Evolutionary conservation across 1,140 invertebrate species (phyloP), one percentile per base, ranked within the genome.

Genomic region (Apis cerana): DNA sequence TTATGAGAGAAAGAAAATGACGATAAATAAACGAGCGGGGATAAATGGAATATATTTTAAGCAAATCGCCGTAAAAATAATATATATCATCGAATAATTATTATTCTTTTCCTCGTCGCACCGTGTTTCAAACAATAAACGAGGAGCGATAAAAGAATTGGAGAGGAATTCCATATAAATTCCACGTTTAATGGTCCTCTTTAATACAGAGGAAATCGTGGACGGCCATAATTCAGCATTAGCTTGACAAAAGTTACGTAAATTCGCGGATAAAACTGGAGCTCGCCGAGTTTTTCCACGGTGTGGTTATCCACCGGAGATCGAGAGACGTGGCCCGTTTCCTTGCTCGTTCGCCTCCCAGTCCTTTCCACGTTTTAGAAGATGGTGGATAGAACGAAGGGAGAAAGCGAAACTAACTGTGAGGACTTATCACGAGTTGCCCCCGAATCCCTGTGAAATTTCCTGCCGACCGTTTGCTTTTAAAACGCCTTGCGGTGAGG

Each of bases 381-480:
- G 33, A 43, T 7, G 33, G 33, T 43, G 33, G 23, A 19, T 19
- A 9, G 68, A 48, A 10, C 1, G 11, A 2, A 48, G 11, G 17
- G 54, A 8, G 10, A 64, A 64, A 64, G 62, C 33, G 33, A 43
- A 43, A 23, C 62, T 13, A 27, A 23, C 74, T 62, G 54, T 78
- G 27, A 64, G 27, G 50, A 21, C 50, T 82, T 70, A 82, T 82
- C 80, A 50, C 80, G 67, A 54, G 65, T 70, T 50, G 62, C 58
- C 43, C 33, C 48, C 56, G 82, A 84, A 81, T 75, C 78, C 64
- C 71, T 4, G 79, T 71, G 80, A 82, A 85, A 85, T 85, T 85
- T 82, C 82, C 64, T 82, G 69, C 68, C 84, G 15, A 15, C 23
- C 80, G 56, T 67, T 68, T 77, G 83, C 59, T 82, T 78, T 82